Conservation (phyloP, 2,113 vertebrate species). For the Azemiops feae region DNA sequence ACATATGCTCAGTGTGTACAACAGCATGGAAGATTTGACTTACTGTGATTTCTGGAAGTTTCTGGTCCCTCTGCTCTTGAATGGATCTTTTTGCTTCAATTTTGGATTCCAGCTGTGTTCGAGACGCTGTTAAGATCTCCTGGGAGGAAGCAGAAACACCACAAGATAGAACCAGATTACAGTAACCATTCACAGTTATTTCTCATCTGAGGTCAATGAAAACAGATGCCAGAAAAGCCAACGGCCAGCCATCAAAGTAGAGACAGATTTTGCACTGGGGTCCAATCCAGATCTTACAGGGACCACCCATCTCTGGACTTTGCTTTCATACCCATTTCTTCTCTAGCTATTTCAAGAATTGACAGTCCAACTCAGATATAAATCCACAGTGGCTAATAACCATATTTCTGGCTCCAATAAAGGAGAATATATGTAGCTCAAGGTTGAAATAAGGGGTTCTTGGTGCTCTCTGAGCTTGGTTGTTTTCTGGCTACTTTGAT, state of each 20-base stretch:
- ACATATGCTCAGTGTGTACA: background rate
- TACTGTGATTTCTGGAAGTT: conserved; percentile 8
- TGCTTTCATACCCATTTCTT: background rate
- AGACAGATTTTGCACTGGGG: background rate
- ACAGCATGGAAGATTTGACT: background rate
- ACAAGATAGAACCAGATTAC: background rate
- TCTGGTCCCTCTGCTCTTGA: conserved; percentile 3
- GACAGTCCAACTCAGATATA: background rate
- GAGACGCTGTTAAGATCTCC: conserved; percentile 1
- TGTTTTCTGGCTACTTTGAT: too few relatives aligned
- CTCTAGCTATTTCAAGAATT: background rate
- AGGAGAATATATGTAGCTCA: too few relatives aligned
- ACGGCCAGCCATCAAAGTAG: background rate
- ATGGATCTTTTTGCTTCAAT: background rate
- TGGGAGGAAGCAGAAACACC: background rate
- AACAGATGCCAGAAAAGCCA: background rate
- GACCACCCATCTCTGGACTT: background rate
- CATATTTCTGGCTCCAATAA: too few relatives aligned
- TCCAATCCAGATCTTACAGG: background rate
- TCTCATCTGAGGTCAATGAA: background rate
- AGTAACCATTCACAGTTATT: background rate
- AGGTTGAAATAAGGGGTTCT: too few relatives aligned
- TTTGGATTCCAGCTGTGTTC: background rate
- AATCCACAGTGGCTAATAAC: too few relatives aligned
- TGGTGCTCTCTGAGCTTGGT: too few relatives aligned